A percentile compares a stretch with the other conserved stretches of the same genome.
Evolutionary conservation across 2,113 vertebrate genomes (phyloP).

Genomic region (Salvator merianae): DNA sequence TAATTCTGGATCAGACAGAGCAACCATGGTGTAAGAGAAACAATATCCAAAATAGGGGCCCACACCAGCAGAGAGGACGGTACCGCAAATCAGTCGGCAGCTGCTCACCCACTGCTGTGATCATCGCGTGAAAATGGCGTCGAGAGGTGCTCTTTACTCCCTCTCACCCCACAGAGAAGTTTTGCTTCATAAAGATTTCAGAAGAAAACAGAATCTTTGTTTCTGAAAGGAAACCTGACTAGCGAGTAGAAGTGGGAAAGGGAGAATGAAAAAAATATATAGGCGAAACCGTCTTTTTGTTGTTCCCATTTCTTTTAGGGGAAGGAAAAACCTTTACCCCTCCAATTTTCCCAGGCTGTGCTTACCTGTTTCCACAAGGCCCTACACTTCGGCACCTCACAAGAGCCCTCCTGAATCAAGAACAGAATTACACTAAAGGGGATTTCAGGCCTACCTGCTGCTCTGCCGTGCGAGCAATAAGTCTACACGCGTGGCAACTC

Average conservation of each 20-base stretch:
- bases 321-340: too few species aligned
- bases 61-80: accelerated
- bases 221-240: too few species aligned
- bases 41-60: not conserved
- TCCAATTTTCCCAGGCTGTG: too few species aligned
- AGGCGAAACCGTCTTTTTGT: too few species aligned
- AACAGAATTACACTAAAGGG: not conserved
- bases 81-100: not conserved
- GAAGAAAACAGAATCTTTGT: not conserved
- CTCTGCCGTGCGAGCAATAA: not conserved
- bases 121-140: accelerated
- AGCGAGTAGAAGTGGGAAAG: too few species aligned
- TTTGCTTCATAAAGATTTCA: not conserved
- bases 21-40: not conserved
- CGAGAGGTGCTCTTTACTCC: not conserved
- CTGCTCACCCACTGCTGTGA: not conserved
- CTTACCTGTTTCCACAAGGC: not conserved
- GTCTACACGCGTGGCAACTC: not conserved
- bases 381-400: not conserved
- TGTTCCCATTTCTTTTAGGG: too few species aligned
- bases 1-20: too few species aligned
- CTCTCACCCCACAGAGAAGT: not conserved
- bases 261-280: too few species aligned
- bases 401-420: not conserved
- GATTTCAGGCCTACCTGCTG: not conserved